A percentile compares a stretch with the other conserved stretches of the same genome.
Conservation (phyloP, 1,140 invertebrate species). For the Drosophila orosa region DNA sequence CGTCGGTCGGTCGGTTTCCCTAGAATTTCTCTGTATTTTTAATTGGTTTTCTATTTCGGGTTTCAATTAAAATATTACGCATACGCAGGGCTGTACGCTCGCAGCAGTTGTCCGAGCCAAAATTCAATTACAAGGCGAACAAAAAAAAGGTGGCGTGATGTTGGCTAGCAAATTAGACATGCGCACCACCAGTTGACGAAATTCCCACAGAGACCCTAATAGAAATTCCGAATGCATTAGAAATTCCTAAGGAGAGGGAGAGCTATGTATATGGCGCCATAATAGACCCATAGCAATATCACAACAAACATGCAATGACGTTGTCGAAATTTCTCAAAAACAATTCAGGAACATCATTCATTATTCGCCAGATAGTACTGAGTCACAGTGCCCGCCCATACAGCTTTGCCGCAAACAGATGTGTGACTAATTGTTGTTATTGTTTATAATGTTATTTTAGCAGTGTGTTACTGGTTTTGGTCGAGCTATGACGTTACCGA, state of each 20-base stretch:
- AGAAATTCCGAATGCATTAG: conserved; percentile 20
- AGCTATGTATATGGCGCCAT: not conserved
- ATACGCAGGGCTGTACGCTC: conserved; percentile 45
- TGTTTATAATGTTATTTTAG: conserved; percentile 34
- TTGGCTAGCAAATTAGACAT: conserved; percentile 55
- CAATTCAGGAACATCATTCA: conserved; percentile 25
- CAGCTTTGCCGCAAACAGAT: conserved; percentile 29
- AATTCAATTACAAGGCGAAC: conserved; percentile 17
- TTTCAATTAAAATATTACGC: conserved; percentile 59
- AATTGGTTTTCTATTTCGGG: conserved; percentile 46
- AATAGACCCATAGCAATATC: not conserved
- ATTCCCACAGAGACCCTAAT: conserved; percentile 14
- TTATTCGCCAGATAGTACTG: conserved; percentile 30
- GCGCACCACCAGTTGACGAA: conserved; percentile 16
- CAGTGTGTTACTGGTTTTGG: conserved; percentile 16
- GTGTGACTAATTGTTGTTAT: conserved; percentile 54
- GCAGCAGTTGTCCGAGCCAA: conserved; percentile 10
- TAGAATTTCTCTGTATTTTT: conserved; percentile 23
- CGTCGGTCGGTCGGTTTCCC: not conserved
- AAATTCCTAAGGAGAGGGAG: conserved; percentile 5
- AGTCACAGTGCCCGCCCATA: conserved; percentile 24
- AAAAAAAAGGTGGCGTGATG: conserved; percentile 66
- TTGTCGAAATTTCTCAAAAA: conserved; percentile 18
- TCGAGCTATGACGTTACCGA: conserved; percentile 61
- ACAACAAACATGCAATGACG: conserved; percentile 29